A percentile compares a stretch with the other conserved stretches of the same genome.
Evolutionary conservation across 2,113 vertebrate genomes (phyloP).

Genomic region (Podarcis cretensis): DNA sequence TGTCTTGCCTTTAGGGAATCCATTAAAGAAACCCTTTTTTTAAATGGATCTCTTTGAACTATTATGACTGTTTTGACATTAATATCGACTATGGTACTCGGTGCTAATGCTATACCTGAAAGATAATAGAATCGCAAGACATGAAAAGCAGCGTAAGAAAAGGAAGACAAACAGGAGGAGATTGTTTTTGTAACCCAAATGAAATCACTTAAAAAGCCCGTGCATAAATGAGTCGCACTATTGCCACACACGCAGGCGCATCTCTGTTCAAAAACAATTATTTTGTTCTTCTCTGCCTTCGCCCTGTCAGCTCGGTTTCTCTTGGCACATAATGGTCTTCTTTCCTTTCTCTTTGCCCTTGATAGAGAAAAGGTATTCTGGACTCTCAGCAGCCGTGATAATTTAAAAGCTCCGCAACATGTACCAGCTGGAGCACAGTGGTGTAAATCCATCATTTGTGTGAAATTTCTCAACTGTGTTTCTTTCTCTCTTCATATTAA

Average conservation of each 20-base stretch:
- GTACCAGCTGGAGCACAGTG: background rate
- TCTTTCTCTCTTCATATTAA: background rate
- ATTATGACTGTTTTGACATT: background rate
- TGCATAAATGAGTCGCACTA: background rate
- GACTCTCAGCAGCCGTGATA: background rate
- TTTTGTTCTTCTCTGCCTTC: background rate
- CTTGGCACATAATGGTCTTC: background rate
- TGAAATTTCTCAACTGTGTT: background rate
- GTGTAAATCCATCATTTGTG: background rate
- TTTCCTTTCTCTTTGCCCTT: background rate
- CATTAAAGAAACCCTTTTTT: conserved; percentile 18
- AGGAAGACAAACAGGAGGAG: background rate
- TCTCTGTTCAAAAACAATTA: conserved; percentile 9
- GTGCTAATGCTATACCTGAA: background rate
- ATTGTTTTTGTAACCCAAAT: background rate
- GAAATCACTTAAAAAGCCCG: background rate
- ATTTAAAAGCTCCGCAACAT: conserved; percentile 3
- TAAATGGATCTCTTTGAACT: conserved; percentile 26
- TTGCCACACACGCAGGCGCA: background rate
- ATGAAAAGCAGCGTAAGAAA: background rate
- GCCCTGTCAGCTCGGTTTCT: background rate
- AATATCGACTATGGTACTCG: background rate
- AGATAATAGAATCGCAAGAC: background rate
- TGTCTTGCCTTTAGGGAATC: conserved; percentile 19
- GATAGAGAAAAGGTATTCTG: background rate